phyloP scores from a whole-genome alignment of 2,888 invertebrate species.

The Drosophila tanythrix region DNA sequence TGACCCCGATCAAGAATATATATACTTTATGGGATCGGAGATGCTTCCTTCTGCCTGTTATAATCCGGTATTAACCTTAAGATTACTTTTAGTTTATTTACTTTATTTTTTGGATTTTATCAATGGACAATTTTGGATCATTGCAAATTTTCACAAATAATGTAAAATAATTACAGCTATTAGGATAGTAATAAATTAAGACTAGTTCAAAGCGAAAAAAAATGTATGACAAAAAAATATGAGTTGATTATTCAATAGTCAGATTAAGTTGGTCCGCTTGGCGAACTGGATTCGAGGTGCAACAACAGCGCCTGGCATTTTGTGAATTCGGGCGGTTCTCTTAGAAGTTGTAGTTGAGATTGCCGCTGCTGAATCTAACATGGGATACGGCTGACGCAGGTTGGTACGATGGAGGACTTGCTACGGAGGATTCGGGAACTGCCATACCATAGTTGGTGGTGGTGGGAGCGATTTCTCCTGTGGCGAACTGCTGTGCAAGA shows the following conservation, averaged over 20 bases:
- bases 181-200: conserved; percentile 22
- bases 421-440: conserved; percentile 61
- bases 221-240: background rate
- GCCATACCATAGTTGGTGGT: conserved; percentile 65
- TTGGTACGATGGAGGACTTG: conserved; percentile 82
- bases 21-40: no score
- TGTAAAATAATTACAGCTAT: conserved; percentile 9
- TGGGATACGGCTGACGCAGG: conserved; percentile 85
- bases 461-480: conserved; percentile 56
- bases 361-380: conserved; percentile 85
- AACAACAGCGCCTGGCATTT: conserved; percentile 7
- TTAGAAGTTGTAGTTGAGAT: conserved; percentile 82
- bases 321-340: background rate
- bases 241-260: background rate
- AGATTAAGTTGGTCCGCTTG: background rate
- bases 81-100: background rate
- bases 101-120: background rate
- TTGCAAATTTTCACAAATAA: conserved; percentile 26
- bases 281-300: background rate
- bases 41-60: no score
- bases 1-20: no score
- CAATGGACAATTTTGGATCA: conserved; percentile 29
- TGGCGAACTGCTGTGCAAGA: conserved; percentile 68
- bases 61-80: background rate
- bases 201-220: conserved; percentile 22